phyloP scores from a whole-genome alignment of 2,797 vertebrate genomes.

The Semaprochilodus insignis region DNA sequence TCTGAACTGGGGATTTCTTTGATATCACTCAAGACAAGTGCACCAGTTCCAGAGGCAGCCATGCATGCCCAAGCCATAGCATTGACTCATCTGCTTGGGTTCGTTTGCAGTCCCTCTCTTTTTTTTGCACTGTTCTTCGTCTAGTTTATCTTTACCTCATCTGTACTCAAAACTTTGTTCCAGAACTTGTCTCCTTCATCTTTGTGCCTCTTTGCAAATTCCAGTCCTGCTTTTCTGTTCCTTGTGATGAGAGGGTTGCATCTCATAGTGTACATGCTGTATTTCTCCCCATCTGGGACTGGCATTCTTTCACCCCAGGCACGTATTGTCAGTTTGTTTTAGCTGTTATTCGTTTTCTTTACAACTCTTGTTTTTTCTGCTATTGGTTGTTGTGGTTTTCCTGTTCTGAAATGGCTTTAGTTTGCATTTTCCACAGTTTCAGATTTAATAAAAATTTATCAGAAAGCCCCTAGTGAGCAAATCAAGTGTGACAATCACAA shows the following conservation, averaged over 20 bases:
- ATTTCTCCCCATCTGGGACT: not conserved
- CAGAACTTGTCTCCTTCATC: not conserved
- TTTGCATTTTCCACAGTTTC: not conserved
- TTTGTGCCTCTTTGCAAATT: not conserved
- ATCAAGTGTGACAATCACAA: too few species aligned
- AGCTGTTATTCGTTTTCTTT: not conserved
- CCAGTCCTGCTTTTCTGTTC: not conserved
- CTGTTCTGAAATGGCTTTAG: not conserved
- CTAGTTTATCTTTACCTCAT: not conserved
- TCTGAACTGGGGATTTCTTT: not conserved
- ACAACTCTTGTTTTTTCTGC: not conserved
- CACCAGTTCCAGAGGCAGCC: constrained; percentile 1
- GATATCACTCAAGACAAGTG: not conserved
- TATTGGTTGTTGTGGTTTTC: not conserved
- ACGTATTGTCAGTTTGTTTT: not conserved
- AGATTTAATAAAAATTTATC: not conserved
- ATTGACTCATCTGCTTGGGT: constrained; percentile 3
- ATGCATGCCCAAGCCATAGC: constrained; percentile 4
- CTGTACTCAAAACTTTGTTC: not conserved
- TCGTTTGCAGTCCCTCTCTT: not conserved
- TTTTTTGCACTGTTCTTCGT: not conserved
- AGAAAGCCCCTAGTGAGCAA: too few species aligned
- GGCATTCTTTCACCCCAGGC: not conserved
- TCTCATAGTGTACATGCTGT: not conserved
- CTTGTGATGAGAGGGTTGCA: not conserved